Percentiles rank a stretch among this genome's conserved stretches.
phyloP scores from a whole-genome alignment of 2,797 vertebrate species.

The Mormyrus proboscirostris region DNA sequence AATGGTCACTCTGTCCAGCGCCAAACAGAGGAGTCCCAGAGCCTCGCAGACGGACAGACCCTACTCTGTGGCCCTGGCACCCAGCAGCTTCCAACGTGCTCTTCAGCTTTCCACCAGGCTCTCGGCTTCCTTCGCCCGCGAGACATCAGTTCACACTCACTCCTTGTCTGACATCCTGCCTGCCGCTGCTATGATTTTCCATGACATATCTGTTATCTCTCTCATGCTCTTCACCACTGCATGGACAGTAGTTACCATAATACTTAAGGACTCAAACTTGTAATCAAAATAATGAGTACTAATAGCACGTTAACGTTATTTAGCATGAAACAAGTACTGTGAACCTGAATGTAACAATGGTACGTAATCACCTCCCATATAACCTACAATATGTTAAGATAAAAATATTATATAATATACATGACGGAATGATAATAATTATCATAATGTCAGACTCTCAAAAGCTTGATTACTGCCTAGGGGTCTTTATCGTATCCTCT shows the following conservation, averaged over 20 bases:
- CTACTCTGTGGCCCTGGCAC: conserved; percentile 50
- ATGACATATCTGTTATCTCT: not conserved
- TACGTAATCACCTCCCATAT: not conserved
- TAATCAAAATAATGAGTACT: not conserved
- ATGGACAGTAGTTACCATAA: not conserved
- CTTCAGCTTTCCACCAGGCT: not conserved
- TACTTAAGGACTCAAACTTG: not conserved
- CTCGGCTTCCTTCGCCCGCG: not conserved
- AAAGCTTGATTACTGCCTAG: not conserved
- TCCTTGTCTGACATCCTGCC: not conserved
- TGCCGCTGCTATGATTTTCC: not conserved
- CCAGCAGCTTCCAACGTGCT: conserved; percentile 4
- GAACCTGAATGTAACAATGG: not conserved
- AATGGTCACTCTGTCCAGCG: conserved; percentile 52
- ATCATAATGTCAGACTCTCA: not conserved
- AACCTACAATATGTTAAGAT: not conserved
- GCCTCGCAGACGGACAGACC: conserved; percentile 51
- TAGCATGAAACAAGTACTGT: not conserved
- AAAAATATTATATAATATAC: not conserved
- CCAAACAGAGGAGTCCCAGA: conserved; percentile 40
- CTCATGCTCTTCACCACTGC: not conserved
- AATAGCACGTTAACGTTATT: not conserved
- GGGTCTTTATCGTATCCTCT: not conserved
- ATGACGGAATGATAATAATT: not conserved
- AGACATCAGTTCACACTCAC: not conserved